phyloP scores from a whole-genome alignment of 2,888 invertebrate genomes.

The Eupithecia exiguata region DNA sequence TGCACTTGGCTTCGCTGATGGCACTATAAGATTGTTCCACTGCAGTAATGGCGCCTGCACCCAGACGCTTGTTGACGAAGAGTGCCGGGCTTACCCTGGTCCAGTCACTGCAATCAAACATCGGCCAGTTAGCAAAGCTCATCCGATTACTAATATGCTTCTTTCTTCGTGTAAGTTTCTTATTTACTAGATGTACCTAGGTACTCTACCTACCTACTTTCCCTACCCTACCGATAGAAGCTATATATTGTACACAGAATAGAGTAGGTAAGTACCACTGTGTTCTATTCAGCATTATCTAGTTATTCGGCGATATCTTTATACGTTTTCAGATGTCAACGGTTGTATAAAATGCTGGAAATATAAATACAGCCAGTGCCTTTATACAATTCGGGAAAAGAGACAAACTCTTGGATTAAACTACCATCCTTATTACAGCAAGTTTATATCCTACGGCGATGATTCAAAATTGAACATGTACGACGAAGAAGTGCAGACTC shows the following conservation, averaged over 20 bases:
- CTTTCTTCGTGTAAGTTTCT: slow-evolving; percentile 83
- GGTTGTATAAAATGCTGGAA: slow-evolving; percentile 89
- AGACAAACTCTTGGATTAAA: slow-evolving; percentile 86
- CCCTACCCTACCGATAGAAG: not conserved
- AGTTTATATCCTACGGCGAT: slow-evolving; percentile 85
- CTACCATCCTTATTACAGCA: slow-evolving; percentile 84
- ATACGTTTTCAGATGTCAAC: slow-evolving; percentile 81
- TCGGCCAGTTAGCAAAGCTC: slow-evolving; percentile 82
- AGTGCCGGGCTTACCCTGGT: slow-evolving; percentile 80
- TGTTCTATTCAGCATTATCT: not conserved
- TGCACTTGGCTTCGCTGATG: slow-evolving; percentile 85
- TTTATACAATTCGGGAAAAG: slow-evolving; percentile 86
- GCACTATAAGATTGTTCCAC: slow-evolving; percentile 82
- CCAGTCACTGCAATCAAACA: slow-evolving; percentile 86
- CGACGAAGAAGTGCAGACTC: slow-evolving; percentile 87
- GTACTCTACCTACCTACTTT: not conserved
- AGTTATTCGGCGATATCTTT: not conserved
- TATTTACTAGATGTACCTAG: not conserved
- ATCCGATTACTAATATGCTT: slow-evolving; percentile 84
- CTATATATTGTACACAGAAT: too few relatives aligned
- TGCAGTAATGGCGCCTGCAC: slow-evolving; percentile 75
- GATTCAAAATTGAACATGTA: slow-evolving; percentile 86
- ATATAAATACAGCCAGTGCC: slow-evolving; percentile 85
- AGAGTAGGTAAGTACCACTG: not conserved
- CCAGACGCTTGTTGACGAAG: slow-evolving; percentile 80